Conservation (phyloP, 2,888 invertebrate genomes). For the Tiliacea citrago region DNA sequence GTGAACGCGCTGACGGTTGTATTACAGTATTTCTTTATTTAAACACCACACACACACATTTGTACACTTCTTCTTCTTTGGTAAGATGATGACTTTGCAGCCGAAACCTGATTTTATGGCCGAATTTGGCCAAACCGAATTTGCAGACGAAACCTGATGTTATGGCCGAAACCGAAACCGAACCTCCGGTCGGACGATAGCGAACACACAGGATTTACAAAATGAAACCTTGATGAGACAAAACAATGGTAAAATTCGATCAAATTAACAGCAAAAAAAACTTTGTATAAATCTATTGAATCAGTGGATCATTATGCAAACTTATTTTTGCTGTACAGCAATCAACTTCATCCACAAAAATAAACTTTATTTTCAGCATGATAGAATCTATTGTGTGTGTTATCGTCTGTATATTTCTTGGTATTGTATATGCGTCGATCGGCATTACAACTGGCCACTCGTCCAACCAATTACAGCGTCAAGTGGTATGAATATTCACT, state of each 20-base stretch:
- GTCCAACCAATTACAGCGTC: conserved; percentile 83
- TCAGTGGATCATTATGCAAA: conserved; percentile 55
- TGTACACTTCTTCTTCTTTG: too few relatives aligned
- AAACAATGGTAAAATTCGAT: conserved; percentile 25
- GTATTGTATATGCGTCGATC: conserved; percentile 58
- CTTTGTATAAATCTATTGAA: conserved; percentile 60
- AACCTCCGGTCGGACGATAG: too few relatives aligned
- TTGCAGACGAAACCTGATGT: too few relatives aligned
- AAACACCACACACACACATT: too few relatives aligned
- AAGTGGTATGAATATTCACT: conserved; percentile 85
- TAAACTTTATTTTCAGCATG: conserved; percentile 10
- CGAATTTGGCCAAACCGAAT: too few relatives aligned
- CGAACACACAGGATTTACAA: conserved; percentile 4
- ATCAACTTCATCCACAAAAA: conserved; percentile 10
- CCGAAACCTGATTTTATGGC: too few relatives aligned
- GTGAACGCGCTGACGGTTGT: too few relatives aligned
- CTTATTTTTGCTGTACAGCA: conserved; percentile 9
- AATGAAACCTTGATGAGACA: conserved; percentile 36
- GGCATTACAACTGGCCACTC: conserved; percentile 76
- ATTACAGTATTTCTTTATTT: too few relatives aligned
- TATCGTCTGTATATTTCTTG: conserved; percentile 31
- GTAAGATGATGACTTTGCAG: too few relatives aligned
- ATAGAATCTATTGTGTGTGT: conserved; percentile 20
- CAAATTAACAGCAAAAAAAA: conserved; percentile 56
- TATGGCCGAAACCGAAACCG: too few relatives aligned